Evolutionary conservation across 2,113 vertebrate genomes (phyloP).

Genomic region (Ochotona curzoniae): DNA sequence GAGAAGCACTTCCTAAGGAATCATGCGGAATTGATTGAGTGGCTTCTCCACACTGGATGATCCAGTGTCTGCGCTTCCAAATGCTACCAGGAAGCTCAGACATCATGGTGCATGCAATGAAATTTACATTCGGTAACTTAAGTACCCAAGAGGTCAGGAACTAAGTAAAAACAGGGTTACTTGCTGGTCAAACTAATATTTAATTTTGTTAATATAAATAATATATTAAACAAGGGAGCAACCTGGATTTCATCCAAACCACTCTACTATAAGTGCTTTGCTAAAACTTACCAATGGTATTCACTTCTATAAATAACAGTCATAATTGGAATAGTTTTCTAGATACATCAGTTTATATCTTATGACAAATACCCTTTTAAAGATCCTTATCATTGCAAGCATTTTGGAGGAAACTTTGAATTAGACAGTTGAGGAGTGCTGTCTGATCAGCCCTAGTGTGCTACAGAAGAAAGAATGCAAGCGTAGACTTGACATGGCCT

Average conservation of each 20-base stretch:
- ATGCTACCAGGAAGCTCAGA: conserved; percentile 9
- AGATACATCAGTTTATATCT: conserved; percentile 65
- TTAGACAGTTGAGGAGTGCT: not conserved
- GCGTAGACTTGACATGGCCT: not conserved
- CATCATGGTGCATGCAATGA: not conserved
- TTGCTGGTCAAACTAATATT: conserved; percentile 81
- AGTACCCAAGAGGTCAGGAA: conserved; percentile 56
- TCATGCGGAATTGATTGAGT: conserved; percentile 45
- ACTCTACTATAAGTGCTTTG: conserved; percentile 85
- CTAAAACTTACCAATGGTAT: conserved; percentile 84
- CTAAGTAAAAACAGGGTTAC: conserved; percentile 57
- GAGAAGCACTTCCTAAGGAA: conserved; percentile 5
- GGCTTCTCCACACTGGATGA: not conserved
- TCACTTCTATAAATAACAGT: conserved; percentile 85
- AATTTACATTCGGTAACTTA: conserved; percentile 69
- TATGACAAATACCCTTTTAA: conserved; percentile 67
- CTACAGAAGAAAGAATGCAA: not conserved
- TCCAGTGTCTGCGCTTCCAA: not conserved
- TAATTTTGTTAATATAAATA: conserved; percentile 90
- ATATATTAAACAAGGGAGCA: conserved; percentile 87
- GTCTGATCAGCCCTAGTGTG: not conserved
- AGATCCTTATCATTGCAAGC: conserved; percentile 50
- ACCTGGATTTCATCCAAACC: conserved; percentile 85
- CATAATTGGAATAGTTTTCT: conserved; percentile 77
- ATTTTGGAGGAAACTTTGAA: conserved; percentile 64